Base-by-base conservation (phyloP, 2,113 vertebrate species). In the Lepus americanus region DNA sequence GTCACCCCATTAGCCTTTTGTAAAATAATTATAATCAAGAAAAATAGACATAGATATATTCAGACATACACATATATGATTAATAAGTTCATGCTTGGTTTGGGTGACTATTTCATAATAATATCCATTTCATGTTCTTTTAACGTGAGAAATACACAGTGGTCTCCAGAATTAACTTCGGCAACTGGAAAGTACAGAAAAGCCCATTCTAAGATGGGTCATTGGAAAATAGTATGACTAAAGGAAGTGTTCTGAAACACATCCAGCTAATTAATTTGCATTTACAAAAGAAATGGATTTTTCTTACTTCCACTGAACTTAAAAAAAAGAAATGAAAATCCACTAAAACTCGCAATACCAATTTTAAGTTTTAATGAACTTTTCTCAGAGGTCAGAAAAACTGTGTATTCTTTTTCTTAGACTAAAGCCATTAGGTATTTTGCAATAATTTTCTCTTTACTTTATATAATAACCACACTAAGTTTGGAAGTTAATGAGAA, bases 321-420 rank as follows among this genome's bases (percentile, higher is more conserved):
- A 86, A 92, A 87, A 84, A 90, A 84, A 78, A 80, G 16, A 89
- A 90, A 79, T 63, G 23, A 94, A 93, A 94, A 79, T 59, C 17
- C 70, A 93, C 73, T 95, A 92, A 93, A 94, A 92, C 25, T 84
- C 51, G 80, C 16, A 87, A 31, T 92, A 78, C 91, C 66, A 82
- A 73, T 86, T 95, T 95, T 90, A 89, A 80, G 33, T 93, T 95
- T 94, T 93, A 96, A 90, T 84, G 66, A 86, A 82, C n/a, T 76
- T 93, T 96, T 84, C 84, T 74, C 25, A 90, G 87, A 93, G 79
- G 61, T 80, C 64, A 87, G 53, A 92, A 94, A 90, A 61, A 27
- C n/a, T 77, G 17, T 31, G 51, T 94, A 91, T 84, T 86, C 20
- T 84, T 92, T 53, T 80, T 12, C 36, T 90, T 92, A 29, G 27